Percentiles rank a stretch among this genome's conserved stretches.
Conservation (phyloP, 2,797 vertebrate species). For the Pangasius macronema region DNA sequence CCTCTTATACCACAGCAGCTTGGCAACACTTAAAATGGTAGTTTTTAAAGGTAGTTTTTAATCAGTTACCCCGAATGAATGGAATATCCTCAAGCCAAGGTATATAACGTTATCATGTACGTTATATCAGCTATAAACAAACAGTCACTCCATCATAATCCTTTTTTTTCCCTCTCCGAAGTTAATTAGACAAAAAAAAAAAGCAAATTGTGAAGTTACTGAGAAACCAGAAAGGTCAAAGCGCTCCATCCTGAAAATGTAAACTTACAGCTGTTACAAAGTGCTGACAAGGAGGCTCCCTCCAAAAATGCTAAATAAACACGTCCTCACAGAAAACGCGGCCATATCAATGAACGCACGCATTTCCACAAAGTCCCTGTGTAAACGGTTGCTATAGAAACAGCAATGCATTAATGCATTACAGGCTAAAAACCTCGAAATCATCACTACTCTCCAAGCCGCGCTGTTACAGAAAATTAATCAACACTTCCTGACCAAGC, state of each 20-base stretch:
- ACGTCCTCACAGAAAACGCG: background rate
- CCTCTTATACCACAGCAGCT: background rate
- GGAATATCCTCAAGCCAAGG: background rate
- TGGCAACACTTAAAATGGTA: background rate
- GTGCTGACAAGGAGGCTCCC: background rate
- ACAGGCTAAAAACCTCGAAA: background rate
- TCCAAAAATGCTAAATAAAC: background rate
- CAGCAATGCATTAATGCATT: background rate
- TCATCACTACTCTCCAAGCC: background rate
- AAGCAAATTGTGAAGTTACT: background rate
- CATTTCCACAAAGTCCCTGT: background rate
- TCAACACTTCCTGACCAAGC: background rate
- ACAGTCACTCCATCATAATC: background rate
- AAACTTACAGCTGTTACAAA: constrained; percentile 2
- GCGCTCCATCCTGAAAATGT: background rate
- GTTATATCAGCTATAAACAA: background rate
- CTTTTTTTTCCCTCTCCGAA: background rate
- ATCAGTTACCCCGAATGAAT: background rate
- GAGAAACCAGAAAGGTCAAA: background rate
- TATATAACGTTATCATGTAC: background rate
- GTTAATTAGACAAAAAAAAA: background rate
- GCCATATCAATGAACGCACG: background rate
- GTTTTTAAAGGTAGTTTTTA: background rate
- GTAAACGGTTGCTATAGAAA: background rate
- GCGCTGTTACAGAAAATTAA: background rate